Percentiles rank a stretch among this genome's conserved stretches.
Evolutionary conservation across 2,888 invertebrate species (phyloP).

Genomic region (Merodon equestris): DNA sequence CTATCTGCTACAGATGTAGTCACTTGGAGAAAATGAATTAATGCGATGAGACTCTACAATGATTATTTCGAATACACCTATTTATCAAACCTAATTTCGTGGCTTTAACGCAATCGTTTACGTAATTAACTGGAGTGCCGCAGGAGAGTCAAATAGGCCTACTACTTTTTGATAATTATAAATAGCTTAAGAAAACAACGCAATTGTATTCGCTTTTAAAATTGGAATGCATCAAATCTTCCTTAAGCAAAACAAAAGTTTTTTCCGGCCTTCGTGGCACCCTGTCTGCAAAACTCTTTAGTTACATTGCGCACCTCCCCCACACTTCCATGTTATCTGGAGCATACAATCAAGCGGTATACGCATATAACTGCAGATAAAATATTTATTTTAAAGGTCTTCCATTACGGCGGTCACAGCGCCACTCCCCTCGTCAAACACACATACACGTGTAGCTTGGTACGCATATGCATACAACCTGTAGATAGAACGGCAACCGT

Average conservation of each 20-base stretch:
- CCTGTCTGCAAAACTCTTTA: conserved; percentile 32
- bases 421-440: conserved; percentile 10
- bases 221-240: too few relatives aligned
- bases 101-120: too few relatives aligned
- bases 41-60: too few relatives aligned
- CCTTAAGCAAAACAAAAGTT: not conserved
- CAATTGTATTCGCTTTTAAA: too few relatives aligned
- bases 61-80: too few relatives aligned
- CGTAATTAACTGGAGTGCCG: too few relatives aligned
- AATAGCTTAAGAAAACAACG: too few relatives aligned
- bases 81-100: too few relatives aligned
- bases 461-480: conserved; percentile 44
- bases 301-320: conserved; percentile 22
- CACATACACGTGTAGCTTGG: conserved; percentile 5
- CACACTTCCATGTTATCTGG: conserved; percentile 10
- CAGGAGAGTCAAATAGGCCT: too few relatives aligned
- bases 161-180: too few relatives aligned
- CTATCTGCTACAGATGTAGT: too few relatives aligned
- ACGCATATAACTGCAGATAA: conserved; percentile 60
- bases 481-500: conserved; percentile 54
- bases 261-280: conserved; percentile 3
- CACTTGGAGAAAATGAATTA: too few relatives aligned
- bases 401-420: not conserved
- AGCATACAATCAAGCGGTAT: conserved; percentile 15
- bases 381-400: conserved; percentile 65